Evolutionary conservation across 2,888 invertebrate species (phyloP).

Genomic region (Drosophila gaucha): DNA sequence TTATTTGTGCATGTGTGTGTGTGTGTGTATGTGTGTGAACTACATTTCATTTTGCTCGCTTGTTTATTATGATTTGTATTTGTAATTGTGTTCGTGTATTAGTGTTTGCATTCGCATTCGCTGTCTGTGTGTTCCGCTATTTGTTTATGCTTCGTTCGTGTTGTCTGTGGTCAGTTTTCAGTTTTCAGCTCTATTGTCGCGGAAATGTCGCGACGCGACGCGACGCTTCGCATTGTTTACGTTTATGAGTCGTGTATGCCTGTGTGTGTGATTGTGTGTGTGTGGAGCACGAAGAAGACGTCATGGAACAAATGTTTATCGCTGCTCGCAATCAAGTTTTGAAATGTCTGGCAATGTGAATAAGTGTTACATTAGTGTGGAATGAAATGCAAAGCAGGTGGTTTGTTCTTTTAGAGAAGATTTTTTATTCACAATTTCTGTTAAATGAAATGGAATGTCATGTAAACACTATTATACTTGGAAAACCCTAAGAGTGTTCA

Average conservation of each 20-base stretch:
- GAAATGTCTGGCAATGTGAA: conserved; percentile 7
- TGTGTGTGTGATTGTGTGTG: not conserved
- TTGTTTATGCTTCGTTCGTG: conserved; percentile 34
- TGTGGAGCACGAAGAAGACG: conserved; percentile 5
- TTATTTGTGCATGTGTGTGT: not conserved
- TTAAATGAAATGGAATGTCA: too few relatives aligned
- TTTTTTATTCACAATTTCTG: not conserved
- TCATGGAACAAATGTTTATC: conserved; percentile 20
- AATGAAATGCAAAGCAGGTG: conserved; percentile 1
- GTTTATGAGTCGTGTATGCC: conserved; percentile 3
- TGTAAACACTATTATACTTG: too few relatives aligned
- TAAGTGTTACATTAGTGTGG: too few relatives aligned
- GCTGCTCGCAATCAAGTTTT: conserved; percentile 1
- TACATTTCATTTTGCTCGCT: conserved; percentile 40
- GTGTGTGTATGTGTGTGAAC: conserved; percentile 32
- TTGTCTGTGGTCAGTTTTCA: conserved; percentile 56
- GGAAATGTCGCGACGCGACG: conserved; percentile 23
- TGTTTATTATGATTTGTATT: conserved; percentile 42
- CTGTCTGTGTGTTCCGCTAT: conserved; percentile 23
- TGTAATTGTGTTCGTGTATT: conserved; percentile 4
- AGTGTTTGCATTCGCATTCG: conserved; percentile 10
- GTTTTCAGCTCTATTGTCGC: conserved; percentile 33
- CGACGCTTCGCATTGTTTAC: conserved; percentile 35
- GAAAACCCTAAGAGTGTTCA: too few relatives aligned
- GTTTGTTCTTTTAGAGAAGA: not conserved